Conservation (phyloP, 2,888 invertebrate species). For the Psylliodes chrysocephalus region DNA sequence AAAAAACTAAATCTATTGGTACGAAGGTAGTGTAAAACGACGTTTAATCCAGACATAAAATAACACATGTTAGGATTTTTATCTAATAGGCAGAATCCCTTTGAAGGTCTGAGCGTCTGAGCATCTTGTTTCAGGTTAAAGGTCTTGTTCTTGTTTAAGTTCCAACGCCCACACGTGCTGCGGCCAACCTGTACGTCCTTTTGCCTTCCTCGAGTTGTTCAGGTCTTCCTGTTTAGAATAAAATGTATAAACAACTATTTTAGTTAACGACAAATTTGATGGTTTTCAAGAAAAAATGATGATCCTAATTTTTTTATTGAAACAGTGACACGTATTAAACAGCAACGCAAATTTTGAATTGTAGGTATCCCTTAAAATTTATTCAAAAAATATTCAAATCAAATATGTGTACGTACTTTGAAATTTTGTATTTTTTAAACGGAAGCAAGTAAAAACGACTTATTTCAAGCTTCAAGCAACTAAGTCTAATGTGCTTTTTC, state of each 20-base stretch:
- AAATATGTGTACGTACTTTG: too few species aligned
- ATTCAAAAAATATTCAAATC: too few species aligned
- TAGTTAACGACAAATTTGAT: conserved; percentile 25
- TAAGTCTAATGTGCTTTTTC: too few species aligned
- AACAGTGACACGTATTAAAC: background rate
- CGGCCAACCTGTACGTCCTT: conserved; percentile 96
- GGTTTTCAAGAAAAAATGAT: background rate
- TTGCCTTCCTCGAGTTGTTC: conserved; percentile 66
- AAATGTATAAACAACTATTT: conserved; percentile 45
- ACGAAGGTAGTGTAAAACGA: too few species aligned
- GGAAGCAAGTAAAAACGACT: too few species aligned
- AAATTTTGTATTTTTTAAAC: too few species aligned
- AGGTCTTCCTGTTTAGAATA: conserved; percentile 61
- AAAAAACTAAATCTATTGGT: too few species aligned
- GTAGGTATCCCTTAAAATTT: too few species aligned
- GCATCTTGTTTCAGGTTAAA: conserved; percentile 50
- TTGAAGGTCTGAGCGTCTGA: conserved; percentile 9
- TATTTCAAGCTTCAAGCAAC: too few species aligned
- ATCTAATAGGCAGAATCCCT: conserved; percentile 12
- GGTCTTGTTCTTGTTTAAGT: conserved; percentile 75
- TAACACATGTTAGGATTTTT: conserved; percentile 21
- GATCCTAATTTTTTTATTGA: background rate
- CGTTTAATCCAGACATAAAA: background rate
- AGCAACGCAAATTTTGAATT: background rate
- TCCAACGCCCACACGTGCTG: conserved; percentile 96